Conservation (phyloP, 2,888 invertebrate species). For the Drosophila subsilvestris region DNA sequence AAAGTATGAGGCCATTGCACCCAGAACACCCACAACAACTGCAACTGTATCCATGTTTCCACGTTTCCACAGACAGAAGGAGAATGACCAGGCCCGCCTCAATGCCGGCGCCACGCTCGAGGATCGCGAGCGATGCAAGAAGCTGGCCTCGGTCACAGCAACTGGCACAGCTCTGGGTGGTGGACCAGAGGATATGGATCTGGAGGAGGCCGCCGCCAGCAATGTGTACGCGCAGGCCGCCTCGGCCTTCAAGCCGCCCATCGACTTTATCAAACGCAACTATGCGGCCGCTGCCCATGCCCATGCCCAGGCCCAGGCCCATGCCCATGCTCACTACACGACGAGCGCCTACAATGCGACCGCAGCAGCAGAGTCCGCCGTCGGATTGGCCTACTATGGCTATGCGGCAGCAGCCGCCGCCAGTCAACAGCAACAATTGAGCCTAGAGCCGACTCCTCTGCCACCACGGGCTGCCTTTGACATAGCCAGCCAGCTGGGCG, state of each 20-base stretch:
- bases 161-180: not conserved
- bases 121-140: conserved; percentile 17
- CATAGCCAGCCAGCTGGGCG: conserved; percentile 53
- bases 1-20: conserved; percentile 76
- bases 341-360: conserved; percentile 72
- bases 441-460: conserved; percentile 35
- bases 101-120: conserved; percentile 66
- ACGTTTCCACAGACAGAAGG: conserved; percentile 84
- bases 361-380: conserved; percentile 56
- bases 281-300: conserved; percentile 72
- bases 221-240: conserved; percentile 89
- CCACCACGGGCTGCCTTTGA: conserved; percentile 49
- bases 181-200: conserved; percentile 5
- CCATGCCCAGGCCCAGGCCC: conserved; percentile 60
- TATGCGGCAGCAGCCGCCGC: conserved; percentile 71
- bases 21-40: conserved; percentile 18
- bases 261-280: conserved; percentile 86
- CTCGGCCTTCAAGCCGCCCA: conserved; percentile 92
- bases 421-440: conserved; percentile 41
- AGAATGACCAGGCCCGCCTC: conserved; percentile 83
- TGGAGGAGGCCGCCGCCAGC: conserved; percentile 27
- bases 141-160: not conserved
- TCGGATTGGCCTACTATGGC: conserved; percentile 73
- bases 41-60: conserved; percentile 83
- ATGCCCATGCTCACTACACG: conserved; percentile 64